Conservation (phyloP, 2,888 invertebrate species). For the Globia sparganii region DNA sequence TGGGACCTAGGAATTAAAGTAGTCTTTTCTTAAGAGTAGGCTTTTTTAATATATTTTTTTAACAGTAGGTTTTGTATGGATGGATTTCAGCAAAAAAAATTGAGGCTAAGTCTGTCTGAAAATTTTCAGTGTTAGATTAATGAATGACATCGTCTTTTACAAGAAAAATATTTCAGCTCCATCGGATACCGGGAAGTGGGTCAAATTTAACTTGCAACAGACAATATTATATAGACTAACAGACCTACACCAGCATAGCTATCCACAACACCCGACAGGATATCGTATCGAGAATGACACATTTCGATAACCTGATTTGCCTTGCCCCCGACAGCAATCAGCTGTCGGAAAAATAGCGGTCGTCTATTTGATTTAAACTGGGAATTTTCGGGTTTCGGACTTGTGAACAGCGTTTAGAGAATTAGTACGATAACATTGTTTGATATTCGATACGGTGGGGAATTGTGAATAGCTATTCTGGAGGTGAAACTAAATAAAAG, state of each 20-base stretch:
- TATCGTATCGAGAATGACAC: not conserved
- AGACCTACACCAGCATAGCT: not conserved
- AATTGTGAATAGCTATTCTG: not conserved
- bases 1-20: slow-evolving; percentile 15
- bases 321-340: not conserved
- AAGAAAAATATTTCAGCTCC: not conserved
- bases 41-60: not conserved
- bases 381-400: no score
- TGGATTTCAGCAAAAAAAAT: not conserved
- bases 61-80: not conserved
- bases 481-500: not conserved
- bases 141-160: not conserved
- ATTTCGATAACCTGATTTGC: not conserved
- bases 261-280: not conserved
- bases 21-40: no score
- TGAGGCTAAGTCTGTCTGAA: not conserved
- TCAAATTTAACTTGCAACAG: not conserved
- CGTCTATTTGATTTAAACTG: no score
- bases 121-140: not conserved
- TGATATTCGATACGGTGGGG: not conserved
- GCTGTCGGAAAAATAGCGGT: no score
- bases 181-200: not conserved
- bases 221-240: not conserved
- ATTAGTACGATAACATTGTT: not conserved
- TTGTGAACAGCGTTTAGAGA: not conserved